phyloP scores from a whole-genome alignment of 2,888 invertebrate species.

The Drosophila acutilabella region DNA sequence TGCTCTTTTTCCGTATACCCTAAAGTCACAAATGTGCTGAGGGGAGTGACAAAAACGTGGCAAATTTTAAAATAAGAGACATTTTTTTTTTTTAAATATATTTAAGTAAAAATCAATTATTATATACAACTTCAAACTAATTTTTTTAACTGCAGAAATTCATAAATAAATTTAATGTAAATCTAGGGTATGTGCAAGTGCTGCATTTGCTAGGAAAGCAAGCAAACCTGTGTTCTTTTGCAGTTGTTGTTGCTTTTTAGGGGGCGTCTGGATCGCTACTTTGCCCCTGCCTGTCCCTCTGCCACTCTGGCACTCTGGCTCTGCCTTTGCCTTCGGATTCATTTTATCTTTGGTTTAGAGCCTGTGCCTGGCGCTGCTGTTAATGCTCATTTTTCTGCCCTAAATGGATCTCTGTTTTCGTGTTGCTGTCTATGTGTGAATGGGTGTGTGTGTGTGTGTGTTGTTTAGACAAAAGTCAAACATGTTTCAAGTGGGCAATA shows the following conservation, averaged over 20 bases:
- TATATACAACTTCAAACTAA: too few relatives aligned
- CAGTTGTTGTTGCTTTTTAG: slow-evolving; percentile 14
- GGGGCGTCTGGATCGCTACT: slow-evolving; percentile 41
- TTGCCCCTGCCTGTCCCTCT: too few relatives aligned
- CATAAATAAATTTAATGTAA: neutral
- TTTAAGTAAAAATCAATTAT: too few relatives aligned
- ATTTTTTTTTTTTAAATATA: too few relatives aligned
- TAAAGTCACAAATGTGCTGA: neutral
- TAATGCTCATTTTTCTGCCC: slow-evolving; percentile 62
- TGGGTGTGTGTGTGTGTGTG: slow-evolving; percentile 1
- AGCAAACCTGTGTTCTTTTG: slow-evolving; percentile 1
- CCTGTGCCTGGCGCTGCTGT: slow-evolving; percentile 53
- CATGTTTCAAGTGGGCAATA: slow-evolving; percentile 72
- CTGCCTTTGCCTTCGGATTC: slow-evolving; percentile 12
- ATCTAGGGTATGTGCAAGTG: slow-evolving; percentile 12
- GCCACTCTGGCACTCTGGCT: too few relatives aligned
- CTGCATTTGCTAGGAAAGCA: neutral
- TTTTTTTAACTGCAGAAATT: too few relatives aligned
- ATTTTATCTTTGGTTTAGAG: slow-evolving; percentile 35
- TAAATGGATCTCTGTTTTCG: slow-evolving; percentile 54
- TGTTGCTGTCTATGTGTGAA: slow-evolving; percentile 3
- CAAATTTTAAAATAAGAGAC: too few relatives aligned
- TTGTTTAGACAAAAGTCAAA: slow-evolving; percentile 67
- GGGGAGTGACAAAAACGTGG: neutral
- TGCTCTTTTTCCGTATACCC: slow-evolving; percentile 29